Percentiles rank a stretch among this genome's conserved stretches.
These are phyloP conservation scores for Pollicipes pollicipes DNA, from an alignment of 1,140 invertebrate species.

Conservation along the genomic window DNA sequence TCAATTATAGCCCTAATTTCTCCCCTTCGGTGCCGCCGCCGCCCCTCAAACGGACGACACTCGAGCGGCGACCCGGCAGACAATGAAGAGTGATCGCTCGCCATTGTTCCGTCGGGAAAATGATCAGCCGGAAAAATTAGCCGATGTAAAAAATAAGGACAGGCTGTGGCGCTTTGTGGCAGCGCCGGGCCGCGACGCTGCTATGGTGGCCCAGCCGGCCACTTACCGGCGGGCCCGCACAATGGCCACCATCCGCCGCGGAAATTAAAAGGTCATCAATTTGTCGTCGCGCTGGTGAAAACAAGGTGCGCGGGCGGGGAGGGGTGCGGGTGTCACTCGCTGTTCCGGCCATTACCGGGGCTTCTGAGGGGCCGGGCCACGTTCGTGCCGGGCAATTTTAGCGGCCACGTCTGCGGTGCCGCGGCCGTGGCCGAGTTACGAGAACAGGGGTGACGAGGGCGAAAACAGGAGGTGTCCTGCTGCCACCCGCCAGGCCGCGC, in stretches of 20 bases:
- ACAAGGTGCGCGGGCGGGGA: background rate
- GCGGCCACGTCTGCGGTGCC: background rate
- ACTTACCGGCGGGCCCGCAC: background rate
- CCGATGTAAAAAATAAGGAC: conserved; percentile 2
- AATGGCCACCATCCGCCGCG: background rate
- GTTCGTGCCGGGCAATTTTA: background rate
- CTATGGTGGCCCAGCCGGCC: background rate
- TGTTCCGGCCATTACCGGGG: background rate
- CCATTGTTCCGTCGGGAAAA: background rate
- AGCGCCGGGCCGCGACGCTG: too few relatives aligned
- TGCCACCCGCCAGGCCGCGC: too few relatives aligned
- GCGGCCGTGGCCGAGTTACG: background rate
- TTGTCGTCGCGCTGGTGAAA: background rate
- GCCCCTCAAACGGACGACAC: background rate
- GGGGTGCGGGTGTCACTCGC: background rate
- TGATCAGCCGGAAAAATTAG: background rate
- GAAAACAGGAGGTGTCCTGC: background rate
- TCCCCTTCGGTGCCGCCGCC: background rate
- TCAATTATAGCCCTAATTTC: background rate
- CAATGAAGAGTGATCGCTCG: background rate
- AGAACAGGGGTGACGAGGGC: background rate
- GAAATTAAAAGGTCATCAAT: conserved; percentile 1
- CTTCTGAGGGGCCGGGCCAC: background rate
- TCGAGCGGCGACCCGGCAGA: background rate
- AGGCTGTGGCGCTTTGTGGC: background rate